These are phyloP conservation scores for Dysdera silvatica DNA, from an alignment of 1,140 invertebrate genomes.

Conservation along the genomic window DNA sequence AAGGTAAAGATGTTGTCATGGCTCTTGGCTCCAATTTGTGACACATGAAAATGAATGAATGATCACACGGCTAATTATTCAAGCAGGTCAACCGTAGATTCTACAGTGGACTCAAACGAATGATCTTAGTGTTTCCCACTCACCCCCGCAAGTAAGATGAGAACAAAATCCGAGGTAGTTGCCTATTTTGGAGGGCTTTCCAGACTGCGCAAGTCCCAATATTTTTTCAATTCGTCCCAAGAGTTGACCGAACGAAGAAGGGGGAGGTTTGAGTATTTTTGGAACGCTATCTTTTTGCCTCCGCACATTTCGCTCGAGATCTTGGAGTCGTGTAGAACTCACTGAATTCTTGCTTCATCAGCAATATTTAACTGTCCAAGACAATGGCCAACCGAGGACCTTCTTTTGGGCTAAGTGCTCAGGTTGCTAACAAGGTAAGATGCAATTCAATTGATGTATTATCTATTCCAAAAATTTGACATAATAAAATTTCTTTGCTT, in stretches of 20 bases:
- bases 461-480: too few species aligned
- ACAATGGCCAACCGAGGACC: slow-evolving; percentile 38
- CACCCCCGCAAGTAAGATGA: slow-evolving; percentile 27
- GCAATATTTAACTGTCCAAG: too few species aligned
- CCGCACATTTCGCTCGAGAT: slow-evolving; percentile 10
- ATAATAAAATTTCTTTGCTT: too few species aligned
- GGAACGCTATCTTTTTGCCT: neutral
- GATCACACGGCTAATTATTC: too few species aligned
- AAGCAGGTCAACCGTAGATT: too few species aligned
- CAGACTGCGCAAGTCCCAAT: slow-evolving; percentile 7
- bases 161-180: slow-evolving; percentile 5
- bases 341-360: too few species aligned
- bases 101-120: too few species aligned
- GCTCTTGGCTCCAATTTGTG: too few species aligned
- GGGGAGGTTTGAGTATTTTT: slow-evolving; percentile 27
- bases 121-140: too few species aligned
- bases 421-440: slow-evolving; percentile 39
- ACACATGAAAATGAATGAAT: too few species aligned
- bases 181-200: slow-evolving; percentile 25
- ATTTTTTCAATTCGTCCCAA: neutral
- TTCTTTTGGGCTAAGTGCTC: slow-evolving; percentile 36
- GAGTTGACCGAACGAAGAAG: slow-evolving; percentile 18
- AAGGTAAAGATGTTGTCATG: too few species aligned
- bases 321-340: slow-evolving; percentile 10
- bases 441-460: neutral